These are phyloP conservation scores for Porites evermanni DNA, from an alignment of 92 coral and sea anemone genomes.

Conservation along the genomic window DNA sequence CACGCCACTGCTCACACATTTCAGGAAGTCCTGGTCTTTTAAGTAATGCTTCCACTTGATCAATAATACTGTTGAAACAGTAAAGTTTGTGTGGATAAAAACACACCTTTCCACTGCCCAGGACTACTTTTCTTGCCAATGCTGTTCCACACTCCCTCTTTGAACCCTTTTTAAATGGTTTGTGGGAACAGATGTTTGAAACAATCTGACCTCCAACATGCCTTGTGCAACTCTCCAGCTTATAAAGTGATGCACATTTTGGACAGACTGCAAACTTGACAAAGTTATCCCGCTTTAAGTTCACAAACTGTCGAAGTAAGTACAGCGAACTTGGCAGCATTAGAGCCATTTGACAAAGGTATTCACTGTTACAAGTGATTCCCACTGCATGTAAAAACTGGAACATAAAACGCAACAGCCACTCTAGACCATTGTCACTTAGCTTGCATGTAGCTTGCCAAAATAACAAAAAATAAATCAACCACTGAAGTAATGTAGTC, in stretches of 20 bases:
- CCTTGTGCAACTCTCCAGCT: conserved; percentile 54
- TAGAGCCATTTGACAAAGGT: conserved; percentile 49
- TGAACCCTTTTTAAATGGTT: conserved; percentile 30
- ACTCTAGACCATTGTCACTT: conserved; percentile 79
- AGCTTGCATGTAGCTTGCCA: conserved; percentile 73
- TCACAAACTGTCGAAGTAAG: conserved; percentile 52
- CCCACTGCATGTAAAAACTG: conserved; percentile 66
- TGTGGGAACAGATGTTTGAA: conserved; percentile 33
- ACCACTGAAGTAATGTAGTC: conserved; percentile 61
- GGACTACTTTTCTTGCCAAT: conserved; percentile 49
- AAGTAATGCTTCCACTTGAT: conserved; percentile 58
- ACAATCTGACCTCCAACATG: conserved; percentile 39
- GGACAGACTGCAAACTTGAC: conserved; percentile 72
- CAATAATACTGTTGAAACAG: conserved; percentile 60
- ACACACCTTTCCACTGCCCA: conserved; percentile 28
- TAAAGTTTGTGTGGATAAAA: conserved; percentile 66
- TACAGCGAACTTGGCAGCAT: conserved; percentile 67
- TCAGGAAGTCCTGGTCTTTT: conserved; percentile 64
- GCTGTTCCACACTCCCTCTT: conserved; percentile 44
- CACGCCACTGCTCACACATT: conserved; percentile 67
- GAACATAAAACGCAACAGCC: conserved; percentile 64
- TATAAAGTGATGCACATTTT: conserved; percentile 44
- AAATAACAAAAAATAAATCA: conserved; percentile 58
- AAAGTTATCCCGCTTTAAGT: conserved; percentile 59
- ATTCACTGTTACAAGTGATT: conserved; percentile 44